Conservation (phyloP, 2,888 invertebrate species). For the Nasonia oneida region DNA sequence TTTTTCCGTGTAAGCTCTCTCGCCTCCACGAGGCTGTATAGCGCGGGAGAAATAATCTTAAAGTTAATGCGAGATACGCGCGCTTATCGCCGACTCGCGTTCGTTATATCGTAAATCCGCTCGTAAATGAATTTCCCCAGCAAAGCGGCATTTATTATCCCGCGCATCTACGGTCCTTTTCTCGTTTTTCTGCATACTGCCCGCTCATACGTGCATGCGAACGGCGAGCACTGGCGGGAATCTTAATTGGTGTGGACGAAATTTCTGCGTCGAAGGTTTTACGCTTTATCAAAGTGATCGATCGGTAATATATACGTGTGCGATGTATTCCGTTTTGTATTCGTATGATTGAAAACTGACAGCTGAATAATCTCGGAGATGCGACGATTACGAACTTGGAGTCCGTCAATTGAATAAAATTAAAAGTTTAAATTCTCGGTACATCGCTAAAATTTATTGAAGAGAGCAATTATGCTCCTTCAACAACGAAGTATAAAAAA, state of each 20-base stretch:
- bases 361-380: no score
- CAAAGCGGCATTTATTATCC: background rate
- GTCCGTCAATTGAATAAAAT: no score
- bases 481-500: conserved; percentile 12
- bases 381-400: no score
- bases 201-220: background rate
- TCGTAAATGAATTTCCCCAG: conserved; percentile 43
- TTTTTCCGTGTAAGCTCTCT: background rate
- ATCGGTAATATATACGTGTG: no score
- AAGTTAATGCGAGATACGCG: conserved; percentile 54
- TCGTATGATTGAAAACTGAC: no score
- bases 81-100: conserved; percentile 47
- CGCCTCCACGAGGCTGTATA: background rate
- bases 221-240: background rate
- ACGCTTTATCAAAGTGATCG: background rate
- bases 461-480: no score
- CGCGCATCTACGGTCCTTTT: no score
- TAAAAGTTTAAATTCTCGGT: no score
- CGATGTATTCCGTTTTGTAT: no score
- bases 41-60: conserved; percentile 48
- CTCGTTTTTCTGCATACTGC: no score
- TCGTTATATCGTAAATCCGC: conserved; percentile 54
- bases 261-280: background rate
- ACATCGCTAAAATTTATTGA: no score
- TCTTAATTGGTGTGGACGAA: conserved; percentile 46